A percentile compares a stretch with the other conserved stretches of the same genome.
Evolutionary conservation across 2,797 vertebrate genomes (phyloP).

Genomic region (Caiman crocodilus): DNA sequence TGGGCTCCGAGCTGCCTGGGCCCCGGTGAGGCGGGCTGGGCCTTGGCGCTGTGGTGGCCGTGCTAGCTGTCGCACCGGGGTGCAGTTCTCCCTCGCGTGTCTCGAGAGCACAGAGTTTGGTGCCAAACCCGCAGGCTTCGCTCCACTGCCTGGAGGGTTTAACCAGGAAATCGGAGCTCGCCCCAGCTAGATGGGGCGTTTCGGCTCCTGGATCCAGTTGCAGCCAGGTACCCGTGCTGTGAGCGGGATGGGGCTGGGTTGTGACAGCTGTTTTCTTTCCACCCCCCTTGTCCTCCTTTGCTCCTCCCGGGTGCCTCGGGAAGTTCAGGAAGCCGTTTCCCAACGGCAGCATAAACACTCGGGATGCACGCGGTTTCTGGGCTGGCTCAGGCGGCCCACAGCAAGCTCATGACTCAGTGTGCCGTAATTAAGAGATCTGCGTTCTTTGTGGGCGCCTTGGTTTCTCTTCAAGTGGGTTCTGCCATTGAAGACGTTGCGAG

Average conservation of each 20-base stretch:
- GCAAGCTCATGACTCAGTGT: slow-evolving; percentile 20
- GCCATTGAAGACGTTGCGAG: slow-evolving; percentile 34
- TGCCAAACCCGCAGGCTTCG: fast-evolving
- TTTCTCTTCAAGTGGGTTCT: slow-evolving; percentile 32
- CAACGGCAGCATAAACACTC: neutral
- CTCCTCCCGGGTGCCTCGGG: slow-evolving; percentile 5
- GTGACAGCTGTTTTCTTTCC: fast-evolving
- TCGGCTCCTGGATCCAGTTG: fast-evolving
- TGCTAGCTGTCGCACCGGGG: slow-evolving; percentile 17
- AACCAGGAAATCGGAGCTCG: neutral
- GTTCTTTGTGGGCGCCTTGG: slow-evolving; percentile 41
- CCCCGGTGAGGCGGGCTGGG: neutral
- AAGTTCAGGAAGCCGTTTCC: slow-evolving; percentile 29
- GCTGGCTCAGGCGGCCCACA: slow-evolving; percentile 22
- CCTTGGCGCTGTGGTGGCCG: neutral
- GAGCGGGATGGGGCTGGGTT: neutral
- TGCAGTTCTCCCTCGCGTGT: neutral
- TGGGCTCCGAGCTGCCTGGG: slow-evolving; percentile 7
- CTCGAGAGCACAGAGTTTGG: slow-evolving; percentile 4
- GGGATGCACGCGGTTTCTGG: neutral
- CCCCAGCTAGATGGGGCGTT: neutral
- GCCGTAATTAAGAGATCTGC: slow-evolving; percentile 7
- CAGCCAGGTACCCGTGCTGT: neutral
- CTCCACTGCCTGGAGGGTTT: neutral
- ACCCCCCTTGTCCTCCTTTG: fast-evolving